phyloP scores from a whole-genome alignment of 2,113 vertebrate genomes.

The Macquaria ambigua region DNA sequence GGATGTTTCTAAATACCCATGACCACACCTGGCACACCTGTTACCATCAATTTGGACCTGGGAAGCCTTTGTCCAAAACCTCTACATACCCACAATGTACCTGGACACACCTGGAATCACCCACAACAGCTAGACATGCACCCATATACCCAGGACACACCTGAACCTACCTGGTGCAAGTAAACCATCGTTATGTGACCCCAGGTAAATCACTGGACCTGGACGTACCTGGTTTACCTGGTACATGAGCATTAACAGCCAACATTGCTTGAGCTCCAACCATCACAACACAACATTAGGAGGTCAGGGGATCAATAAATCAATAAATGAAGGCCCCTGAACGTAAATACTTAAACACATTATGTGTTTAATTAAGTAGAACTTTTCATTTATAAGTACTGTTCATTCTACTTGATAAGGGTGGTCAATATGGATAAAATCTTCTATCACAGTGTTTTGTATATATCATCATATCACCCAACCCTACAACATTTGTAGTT shows the following conservation, averaged over 20 bases:
- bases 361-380: neutral
- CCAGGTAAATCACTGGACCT: slow-evolving; percentile 20
- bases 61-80: neutral
- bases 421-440: neutral
- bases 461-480: no score
- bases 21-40: neutral
- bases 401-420: neutral
- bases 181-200: neutral
- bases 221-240: neutral
- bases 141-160: neutral
- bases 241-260: neutral
- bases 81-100: neutral
- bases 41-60: neutral
- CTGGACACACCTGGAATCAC: neutral
- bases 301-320: neutral
- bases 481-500: no score
- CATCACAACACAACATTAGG: neutral
- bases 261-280: neutral
- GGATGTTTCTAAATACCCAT: neutral
- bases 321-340: no score
- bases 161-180: no score
- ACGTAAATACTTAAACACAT: no score
- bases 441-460: neutral
- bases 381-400: neutral
- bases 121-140: neutral